Evolutionary conservation across 2,888 invertebrate genomes (phyloP), one percentile per base, ranked within the genome.

Genomic region (Tetragonisca angustula): DNA sequence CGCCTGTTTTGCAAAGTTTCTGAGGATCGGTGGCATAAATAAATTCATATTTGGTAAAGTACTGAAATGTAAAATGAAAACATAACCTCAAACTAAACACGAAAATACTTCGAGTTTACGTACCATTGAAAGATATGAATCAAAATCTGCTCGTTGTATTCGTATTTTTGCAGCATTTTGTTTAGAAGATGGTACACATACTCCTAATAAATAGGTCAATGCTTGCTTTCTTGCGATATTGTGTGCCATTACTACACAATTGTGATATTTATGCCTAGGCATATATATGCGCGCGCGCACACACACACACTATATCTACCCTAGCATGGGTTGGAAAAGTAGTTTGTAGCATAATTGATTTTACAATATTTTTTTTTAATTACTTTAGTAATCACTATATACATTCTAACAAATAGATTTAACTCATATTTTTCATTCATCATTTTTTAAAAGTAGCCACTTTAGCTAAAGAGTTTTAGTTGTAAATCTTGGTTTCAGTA

Each of bases 61-160:
- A 98, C 98, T 98, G 94, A 70, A 89, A 73, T 59, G 24, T 56
- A 59, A 61, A 72, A 74, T 76, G 17, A 76, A 50, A 75, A 84
- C 80, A 88, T 91, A 92, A 92, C 92, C 90, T 90, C 62, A 43
- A 77, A 64, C 64, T 36, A n/a, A 27, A 73, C 19, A 54, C 50
- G 6, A 21, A 68, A 75, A 49, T 50, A 49, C 64, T 43, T 62
- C 5, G 76, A 56, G 67, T 64, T 24, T 75, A 79, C 94, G 93
- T 95, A 98, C 98, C 98, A 98, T 98, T 81, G 96, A 95, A 73
- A 98, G 94, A 94, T 97, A 96, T 89, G 96, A 95, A 92, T 98
- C 97, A 86, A 98, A 95, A 94, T 97, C 97, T 94, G 97, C 95
- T 92, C 96, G 96, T 92, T 97, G 97, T 64, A 98, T 96, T 90